Conservation (phyloP, 2,888 invertebrate species). For the Meiosimyza decipiens region DNA sequence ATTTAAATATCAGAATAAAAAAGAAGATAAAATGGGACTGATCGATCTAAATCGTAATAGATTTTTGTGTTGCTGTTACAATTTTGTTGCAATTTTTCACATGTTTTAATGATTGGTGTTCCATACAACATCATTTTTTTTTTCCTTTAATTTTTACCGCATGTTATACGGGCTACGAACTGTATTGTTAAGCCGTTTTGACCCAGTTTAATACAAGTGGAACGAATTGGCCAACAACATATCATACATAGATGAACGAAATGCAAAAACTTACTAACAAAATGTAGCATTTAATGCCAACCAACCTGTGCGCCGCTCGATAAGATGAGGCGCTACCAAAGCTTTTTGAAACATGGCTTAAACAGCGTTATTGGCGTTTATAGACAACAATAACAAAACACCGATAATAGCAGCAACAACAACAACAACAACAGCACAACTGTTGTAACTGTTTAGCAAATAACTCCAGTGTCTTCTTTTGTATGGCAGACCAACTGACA, state of each 20-base stretch:
- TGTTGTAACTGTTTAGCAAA: constrained; percentile 3
- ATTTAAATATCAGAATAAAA: neutral
- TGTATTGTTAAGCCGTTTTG: constrained; percentile 41
- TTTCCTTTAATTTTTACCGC: too few relatives aligned
- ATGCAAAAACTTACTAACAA: neutral
- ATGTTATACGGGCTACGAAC: too few relatives aligned
- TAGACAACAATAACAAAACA: neutral
- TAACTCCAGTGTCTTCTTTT: neutral
- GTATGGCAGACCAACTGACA: neutral
- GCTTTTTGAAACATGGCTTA: constrained; percentile 15
- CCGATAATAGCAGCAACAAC: neutral
- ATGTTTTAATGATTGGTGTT: neutral
- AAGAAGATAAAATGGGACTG: constrained; percentile 32
- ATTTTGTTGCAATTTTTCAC: constrained; percentile 22
- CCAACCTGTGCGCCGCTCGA: constrained; percentile 7
- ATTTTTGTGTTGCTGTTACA: neutral
- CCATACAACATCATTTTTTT: neutral
- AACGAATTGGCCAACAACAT: constrained; percentile 56
- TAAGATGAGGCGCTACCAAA: neutral
- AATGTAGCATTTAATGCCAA: constrained; percentile 10
- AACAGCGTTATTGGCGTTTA: constrained; percentile 22
- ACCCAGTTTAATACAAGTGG: constrained; percentile 63
- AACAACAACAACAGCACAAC: constrained; percentile 13
- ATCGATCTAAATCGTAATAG: constrained; percentile 14
- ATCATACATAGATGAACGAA: neutral